Evolutionary conservation across 2,113 vertebrate genomes (phyloP).

Genomic region (Python bivittatus): DNA sequence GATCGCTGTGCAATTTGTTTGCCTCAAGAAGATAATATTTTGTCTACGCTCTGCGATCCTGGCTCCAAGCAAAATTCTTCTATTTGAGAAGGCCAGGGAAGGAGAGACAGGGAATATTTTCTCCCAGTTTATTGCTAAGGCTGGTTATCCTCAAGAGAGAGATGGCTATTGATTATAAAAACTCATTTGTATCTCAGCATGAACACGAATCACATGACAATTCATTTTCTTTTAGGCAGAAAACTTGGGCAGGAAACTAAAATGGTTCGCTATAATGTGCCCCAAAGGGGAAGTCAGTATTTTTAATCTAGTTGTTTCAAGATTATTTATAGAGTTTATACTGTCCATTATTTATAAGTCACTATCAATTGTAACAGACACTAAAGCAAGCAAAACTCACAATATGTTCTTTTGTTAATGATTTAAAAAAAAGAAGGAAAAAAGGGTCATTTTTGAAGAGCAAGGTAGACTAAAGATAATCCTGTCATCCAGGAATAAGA

Average conservation of each 20-base stretch:
- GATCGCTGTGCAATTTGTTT: neutral
- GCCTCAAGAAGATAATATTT: neutral
- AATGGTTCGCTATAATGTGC: neutral
- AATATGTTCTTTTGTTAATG: neutral
- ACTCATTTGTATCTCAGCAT: neutral
- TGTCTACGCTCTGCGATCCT: too few relatives aligned
- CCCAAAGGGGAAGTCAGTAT: neutral
- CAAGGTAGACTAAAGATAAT: neutral
- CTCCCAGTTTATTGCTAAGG: neutral
- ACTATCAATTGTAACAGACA: neutral
- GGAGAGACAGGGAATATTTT: neutral
- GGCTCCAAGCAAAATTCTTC: neutral
- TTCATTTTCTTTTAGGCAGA: neutral
- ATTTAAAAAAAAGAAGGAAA: fast-evolving
- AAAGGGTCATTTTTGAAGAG: neutral
- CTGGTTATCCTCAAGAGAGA: neutral
- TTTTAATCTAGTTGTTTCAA: neutral
- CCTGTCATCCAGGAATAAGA: neutral
- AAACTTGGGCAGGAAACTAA: neutral
- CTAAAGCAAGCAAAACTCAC: neutral
- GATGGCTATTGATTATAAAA: neutral
- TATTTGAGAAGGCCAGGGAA: neutral
- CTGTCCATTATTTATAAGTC: neutral
- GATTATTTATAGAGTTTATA: neutral
- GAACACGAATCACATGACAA: neutral